These are phyloP conservation scores for Leucoptera coffeella DNA, from an alignment of 2,888 invertebrate genomes.

Conservation along the genomic window DNA sequence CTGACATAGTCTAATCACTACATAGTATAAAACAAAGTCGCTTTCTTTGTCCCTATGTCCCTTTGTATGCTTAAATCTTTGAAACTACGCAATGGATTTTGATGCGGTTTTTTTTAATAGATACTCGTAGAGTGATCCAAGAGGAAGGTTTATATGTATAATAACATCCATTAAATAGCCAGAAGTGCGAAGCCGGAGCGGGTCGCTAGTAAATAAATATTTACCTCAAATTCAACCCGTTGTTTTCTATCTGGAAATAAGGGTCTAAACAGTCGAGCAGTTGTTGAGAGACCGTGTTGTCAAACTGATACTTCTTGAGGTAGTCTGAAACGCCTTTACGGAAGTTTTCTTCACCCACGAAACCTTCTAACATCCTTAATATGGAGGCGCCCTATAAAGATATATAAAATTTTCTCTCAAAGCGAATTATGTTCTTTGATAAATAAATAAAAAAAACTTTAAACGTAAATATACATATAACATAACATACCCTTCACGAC, in stretches of 20 bases:
- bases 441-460: no score
- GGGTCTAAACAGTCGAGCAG: constrained; percentile 63
- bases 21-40: no score
- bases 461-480: no score
- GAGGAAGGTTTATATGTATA: no score
- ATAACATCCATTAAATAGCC: no score
- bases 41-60: no score
- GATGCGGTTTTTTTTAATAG: constrained; percentile 2
- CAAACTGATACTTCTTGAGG: constrained; percentile 60
- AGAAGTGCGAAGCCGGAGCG: no score
- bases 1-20: no score
- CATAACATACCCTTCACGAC: no score
- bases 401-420: no score
- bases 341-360: constrained; percentile 68
- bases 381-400: constrained; percentile 74
- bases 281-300: constrained; percentile 76
- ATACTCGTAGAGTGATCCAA: no score
- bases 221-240: constrained; percentile 43
- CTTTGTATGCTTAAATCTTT: constrained; percentile 1
- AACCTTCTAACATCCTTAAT: constrained; percentile 81
- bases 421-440: no score
- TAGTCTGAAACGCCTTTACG: constrained; percentile 68
- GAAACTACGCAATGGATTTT: constrained; percentile 1
- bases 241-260: constrained; percentile 35
- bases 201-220: not conserved